These are phyloP conservation scores for Dolichotis patagonum DNA, from an alignment of 2,113 vertebrate species.

Conservation along the genomic window DNA sequence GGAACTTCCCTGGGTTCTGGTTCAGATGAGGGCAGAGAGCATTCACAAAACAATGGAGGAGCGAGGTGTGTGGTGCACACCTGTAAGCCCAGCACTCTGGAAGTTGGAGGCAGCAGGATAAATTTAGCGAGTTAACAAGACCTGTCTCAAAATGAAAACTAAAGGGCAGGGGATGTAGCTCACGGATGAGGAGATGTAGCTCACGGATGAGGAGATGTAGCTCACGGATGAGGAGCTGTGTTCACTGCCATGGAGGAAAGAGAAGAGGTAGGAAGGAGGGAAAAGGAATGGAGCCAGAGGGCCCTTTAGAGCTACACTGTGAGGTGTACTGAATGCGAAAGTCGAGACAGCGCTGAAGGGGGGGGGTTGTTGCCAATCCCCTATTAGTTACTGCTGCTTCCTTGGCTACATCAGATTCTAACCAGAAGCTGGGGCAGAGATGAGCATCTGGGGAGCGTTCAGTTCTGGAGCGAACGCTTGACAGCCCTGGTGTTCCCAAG, in stretches of 20 bases:
- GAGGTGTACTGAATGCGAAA: background rate
- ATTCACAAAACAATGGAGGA: background rate
- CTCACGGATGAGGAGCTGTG: background rate
- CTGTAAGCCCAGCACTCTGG: background rate
- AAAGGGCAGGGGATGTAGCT: background rate
- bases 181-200: background rate
- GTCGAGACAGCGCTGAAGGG: background rate
- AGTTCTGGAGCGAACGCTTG: conserved; percentile 35
- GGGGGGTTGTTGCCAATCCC: background rate
- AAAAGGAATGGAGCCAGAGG: background rate
- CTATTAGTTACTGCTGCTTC: background rate
- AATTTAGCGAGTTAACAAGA: background rate
- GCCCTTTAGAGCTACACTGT: background rate
- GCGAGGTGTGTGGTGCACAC: background rate
- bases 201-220: background rate
- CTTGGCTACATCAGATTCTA: background rate
- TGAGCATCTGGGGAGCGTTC: conserved; percentile 16
- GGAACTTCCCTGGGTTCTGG: background rate
- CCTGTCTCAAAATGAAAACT: background rate
- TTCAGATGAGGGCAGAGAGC: background rate
- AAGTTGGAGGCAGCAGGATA: background rate
- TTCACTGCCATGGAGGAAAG: background rate
- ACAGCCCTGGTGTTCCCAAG: background rate
- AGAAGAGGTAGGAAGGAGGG: background rate
- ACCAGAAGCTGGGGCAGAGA: background rate